These are phyloP conservation scores for Ectobius pallidus DNA, from an alignment of 2,888 invertebrate genomes.

Conservation along the genomic window DNA sequence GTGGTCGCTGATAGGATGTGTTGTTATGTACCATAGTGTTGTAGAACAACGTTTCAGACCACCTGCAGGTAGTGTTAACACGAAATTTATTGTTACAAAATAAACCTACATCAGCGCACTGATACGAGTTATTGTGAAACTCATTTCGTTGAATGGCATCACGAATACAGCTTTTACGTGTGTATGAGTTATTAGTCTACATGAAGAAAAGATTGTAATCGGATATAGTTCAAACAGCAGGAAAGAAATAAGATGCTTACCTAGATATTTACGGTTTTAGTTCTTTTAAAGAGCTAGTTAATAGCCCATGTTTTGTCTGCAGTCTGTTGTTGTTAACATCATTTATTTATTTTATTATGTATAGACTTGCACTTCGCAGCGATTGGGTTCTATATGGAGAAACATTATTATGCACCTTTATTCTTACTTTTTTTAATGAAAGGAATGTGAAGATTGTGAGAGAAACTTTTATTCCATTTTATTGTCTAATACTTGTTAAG, in stretches of 20 bases:
- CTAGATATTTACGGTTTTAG: not conserved
- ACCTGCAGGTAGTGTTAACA: not conserved
- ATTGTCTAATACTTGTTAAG: no score
- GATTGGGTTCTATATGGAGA: no score
- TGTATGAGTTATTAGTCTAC: not conserved
- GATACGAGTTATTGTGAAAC: not conserved
- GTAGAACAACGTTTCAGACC: not conserved
- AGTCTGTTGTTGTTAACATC: no score
- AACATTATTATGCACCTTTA: no score
- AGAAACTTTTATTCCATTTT: no score
- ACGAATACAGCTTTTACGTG: not conserved
- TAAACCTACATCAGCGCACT: not conserved
- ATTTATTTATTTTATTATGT: no score
- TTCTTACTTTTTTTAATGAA: no score
- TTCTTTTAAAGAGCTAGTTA: not conserved
- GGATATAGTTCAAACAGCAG: no score
- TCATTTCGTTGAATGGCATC: not conserved
- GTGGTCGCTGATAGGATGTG: not conserved
- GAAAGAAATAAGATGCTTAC: not conserved
- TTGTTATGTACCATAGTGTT: not conserved
- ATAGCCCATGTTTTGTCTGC: no score
- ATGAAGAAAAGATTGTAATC: not conserved
- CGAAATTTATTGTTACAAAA: not conserved
- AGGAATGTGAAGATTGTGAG: no score
- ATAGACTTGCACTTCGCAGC: no score